Conservation (phyloP, 2,888 invertebrate genomes). For the Tethea ocularis region DNA sequence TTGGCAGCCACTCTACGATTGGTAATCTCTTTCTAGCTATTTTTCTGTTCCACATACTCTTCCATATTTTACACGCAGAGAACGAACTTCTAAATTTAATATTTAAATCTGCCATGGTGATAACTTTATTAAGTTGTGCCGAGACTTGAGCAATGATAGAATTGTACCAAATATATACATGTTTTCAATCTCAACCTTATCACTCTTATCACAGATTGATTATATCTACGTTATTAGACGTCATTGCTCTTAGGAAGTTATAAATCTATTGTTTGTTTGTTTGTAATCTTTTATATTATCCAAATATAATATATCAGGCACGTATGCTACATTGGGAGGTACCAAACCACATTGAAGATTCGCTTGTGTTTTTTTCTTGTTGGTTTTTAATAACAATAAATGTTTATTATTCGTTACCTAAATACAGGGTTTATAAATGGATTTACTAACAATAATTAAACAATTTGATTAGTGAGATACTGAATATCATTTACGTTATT, state of each 20-base stretch:
- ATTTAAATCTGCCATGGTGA: neutral
- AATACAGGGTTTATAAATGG: too few relatives aligned
- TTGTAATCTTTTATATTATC: neutral
- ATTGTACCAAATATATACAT: neutral
- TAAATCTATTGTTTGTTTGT: neutral
- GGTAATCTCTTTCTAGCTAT: conserved; percentile 85
- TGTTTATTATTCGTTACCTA: too few relatives aligned
- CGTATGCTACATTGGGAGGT: neutral
- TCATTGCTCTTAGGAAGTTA: neutral
- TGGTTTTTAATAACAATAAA: neutral
- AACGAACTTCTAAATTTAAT: neutral
- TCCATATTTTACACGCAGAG: neutral
- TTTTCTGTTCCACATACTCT: conserved; percentile 55
- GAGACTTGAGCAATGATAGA: neutral
- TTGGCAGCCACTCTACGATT: conserved; percentile 88
- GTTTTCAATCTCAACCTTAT: neutral
- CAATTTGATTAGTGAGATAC: too few relatives aligned
- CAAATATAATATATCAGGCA: neutral
- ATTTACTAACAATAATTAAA: too few relatives aligned
- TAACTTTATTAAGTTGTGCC: neutral
- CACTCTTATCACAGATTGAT: neutral
- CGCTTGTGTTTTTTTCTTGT: neutral
- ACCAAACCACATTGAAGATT: neutral
- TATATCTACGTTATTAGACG: neutral
- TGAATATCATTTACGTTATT: too few relatives aligned